These are phyloP conservation scores for Drosophila niveifrons DNA, from an alignment of 2,888 invertebrate genomes.

Conservation along the genomic window DNA sequence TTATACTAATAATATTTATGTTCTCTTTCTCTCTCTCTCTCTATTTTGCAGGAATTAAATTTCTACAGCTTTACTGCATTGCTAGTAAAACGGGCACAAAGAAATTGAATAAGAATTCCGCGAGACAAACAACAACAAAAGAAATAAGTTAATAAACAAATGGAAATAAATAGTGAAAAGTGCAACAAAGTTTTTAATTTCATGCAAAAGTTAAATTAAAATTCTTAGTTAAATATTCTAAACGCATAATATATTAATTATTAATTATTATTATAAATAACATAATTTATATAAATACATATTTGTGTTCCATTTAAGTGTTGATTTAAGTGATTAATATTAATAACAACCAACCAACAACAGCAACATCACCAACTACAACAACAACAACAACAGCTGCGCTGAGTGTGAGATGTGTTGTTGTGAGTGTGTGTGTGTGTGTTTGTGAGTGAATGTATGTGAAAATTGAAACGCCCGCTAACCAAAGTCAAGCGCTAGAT, in stretches of 20 bases:
- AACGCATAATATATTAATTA: slow-evolving; percentile 17
- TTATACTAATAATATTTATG: slow-evolving; percentile 18
- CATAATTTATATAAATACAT: slow-evolving; percentile 26
- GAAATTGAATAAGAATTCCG: slow-evolving; percentile 58
- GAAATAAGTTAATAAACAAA: slow-evolving; percentile 28
- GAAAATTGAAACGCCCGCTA: slow-evolving; percentile 60
- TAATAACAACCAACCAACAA: slow-evolving; percentile 18
- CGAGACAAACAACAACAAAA: slow-evolving; percentile 44
- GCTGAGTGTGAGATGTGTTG: slow-evolving; percentile 31
- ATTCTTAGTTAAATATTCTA: slow-evolving; percentile 58
- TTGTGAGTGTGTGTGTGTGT: slow-evolving; percentile 2
- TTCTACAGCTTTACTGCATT: slow-evolving; percentile 74
- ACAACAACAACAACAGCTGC: slow-evolving; percentile 51
- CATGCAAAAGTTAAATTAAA: slow-evolving; percentile 57
- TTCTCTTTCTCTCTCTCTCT: slow-evolving; percentile 16
- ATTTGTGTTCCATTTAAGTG: slow-evolving; percentile 41
- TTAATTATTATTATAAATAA: slow-evolving; percentile 19
- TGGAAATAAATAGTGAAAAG: slow-evolving; percentile 32
- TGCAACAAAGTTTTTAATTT: slow-evolving; percentile 67
- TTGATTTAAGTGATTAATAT: slow-evolving; percentile 22
- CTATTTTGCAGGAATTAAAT: slow-evolving; percentile 64
- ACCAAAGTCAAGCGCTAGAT: slow-evolving; percentile 70
- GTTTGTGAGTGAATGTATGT: slow-evolving; percentile 29
- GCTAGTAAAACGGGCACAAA: slow-evolving; percentile 56
- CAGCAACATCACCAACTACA: slow-evolving; percentile 10